Evolutionary conservation across 1,140 invertebrate genomes (phyloP).

Genomic region (Patella vulgata): DNA sequence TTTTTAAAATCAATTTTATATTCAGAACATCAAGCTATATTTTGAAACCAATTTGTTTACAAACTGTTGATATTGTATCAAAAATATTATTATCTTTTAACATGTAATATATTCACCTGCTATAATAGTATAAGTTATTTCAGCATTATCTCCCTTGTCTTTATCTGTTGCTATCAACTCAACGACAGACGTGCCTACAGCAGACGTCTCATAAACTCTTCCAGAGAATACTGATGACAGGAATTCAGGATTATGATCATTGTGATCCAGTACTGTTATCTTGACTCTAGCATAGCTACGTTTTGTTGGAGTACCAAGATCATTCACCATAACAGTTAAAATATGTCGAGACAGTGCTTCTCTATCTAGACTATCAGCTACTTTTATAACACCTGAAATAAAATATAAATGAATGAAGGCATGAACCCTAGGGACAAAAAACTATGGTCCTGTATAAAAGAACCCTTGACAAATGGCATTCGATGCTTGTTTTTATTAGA

Average conservation of each 20-base stretch:
- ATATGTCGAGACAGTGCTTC: constrained; percentile 86
- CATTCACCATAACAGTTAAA: constrained; percentile 88
- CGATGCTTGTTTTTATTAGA: too few species aligned
- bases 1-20: constrained; percentile 1
- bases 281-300: constrained; percentile 84
- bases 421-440: too few species aligned
- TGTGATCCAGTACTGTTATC: constrained; percentile 86
- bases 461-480: too few species aligned
- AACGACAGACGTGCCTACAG: constrained; percentile 68
- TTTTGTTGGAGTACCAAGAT: constrained; percentile 86
- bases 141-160: constrained; percentile 84
- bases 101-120: too few species aligned
- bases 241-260: constrained; percentile 89
- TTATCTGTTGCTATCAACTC: constrained; percentile 81
- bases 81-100: too few species aligned
- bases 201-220: constrained; percentile 60
- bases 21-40: too few species aligned
- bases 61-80: too few species aligned
- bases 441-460: too few species aligned
- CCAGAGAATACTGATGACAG: constrained; percentile 70
- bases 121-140: constrained; percentile 82
- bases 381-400: constrained; percentile 70
- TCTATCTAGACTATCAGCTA: constrained; percentile 79
- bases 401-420: too few species aligned
- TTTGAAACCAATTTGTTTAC: too few species aligned